These are phyloP conservation scores for Drosophila azteca DNA, from an alignment of 1,140 invertebrate species.

Conservation along the genomic window DNA sequence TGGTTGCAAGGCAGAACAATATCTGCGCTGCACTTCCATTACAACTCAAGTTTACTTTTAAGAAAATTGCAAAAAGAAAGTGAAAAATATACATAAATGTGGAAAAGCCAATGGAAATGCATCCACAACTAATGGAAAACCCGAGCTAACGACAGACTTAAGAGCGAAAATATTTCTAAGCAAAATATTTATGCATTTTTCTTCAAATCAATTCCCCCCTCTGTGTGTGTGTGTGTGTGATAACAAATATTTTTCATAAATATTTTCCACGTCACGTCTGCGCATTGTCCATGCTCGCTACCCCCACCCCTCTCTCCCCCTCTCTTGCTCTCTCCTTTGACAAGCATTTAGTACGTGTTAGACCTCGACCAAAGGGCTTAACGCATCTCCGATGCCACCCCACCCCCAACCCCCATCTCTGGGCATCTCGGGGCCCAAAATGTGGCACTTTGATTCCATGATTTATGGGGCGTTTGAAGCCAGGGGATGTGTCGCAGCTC, in stretches of 20 bases:
- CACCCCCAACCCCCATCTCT: not conserved
- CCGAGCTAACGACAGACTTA: no score
- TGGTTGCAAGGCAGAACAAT: no score
- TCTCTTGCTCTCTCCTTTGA: slow-evolving; percentile 1
- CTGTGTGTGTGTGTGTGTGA: slow-evolving; percentile 21
- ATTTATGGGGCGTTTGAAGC: slow-evolving; percentile 57
- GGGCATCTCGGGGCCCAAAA: slow-evolving; percentile 32
- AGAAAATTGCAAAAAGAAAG: no score
- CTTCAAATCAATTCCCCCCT: slow-evolving; percentile 32
- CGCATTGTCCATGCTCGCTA: slow-evolving; percentile 10
- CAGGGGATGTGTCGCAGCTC: slow-evolving; percentile 26
- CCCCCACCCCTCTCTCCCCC: not conserved
- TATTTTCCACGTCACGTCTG: slow-evolving; percentile 45
- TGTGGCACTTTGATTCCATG: slow-evolving; percentile 76
- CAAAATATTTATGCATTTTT: not conserved
- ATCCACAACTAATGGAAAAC: no score
- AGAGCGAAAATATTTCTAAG: no score
- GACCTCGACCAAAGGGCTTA: slow-evolving; percentile 46
- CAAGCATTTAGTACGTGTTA: slow-evolving; percentile 68
- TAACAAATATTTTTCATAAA: slow-evolving; percentile 46
- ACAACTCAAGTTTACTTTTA: no score
- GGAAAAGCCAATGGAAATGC: no score
- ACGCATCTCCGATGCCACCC: slow-evolving; percentile 14
- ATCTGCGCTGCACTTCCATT: no score
- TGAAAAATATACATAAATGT: no score